phyloP scores from a whole-genome alignment of 2,797 vertebrate genomes.

The Telmatherina bonti region DNA sequence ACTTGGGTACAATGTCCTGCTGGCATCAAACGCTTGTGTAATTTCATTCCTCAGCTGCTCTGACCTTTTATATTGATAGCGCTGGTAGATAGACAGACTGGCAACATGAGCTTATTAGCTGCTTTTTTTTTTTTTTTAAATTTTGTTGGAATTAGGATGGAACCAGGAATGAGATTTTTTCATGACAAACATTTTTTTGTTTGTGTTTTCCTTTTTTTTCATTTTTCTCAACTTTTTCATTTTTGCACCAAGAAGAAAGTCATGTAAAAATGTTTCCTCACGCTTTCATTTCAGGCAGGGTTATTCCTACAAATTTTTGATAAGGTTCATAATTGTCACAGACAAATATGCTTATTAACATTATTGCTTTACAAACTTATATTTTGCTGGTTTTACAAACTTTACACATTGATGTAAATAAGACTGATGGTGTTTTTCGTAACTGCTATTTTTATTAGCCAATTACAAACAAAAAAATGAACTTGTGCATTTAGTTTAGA shows the following conservation, averaged over 20 bases:
- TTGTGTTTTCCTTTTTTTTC: conserved; percentile 1
- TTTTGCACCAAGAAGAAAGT: no score
- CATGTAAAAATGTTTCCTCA: neutral
- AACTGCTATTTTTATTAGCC: no score
- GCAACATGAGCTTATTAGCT: neutral
- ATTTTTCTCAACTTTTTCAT: no score
- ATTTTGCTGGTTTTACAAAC: no score
- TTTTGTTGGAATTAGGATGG: neutral
- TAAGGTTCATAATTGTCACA: no score
- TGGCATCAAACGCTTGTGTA: neutral
- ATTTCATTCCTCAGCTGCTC: neutral
- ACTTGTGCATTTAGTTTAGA: no score
- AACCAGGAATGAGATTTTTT: neutral
- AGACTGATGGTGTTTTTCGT: no score
- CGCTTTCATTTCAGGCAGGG: neutral
- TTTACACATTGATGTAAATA: no score
- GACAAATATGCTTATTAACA: no score
- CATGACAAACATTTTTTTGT: neutral
- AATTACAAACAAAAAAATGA: no score
- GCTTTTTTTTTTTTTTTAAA: neutral
- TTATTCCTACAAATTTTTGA: no score
- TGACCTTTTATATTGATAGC: neutral
- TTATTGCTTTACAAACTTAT: no score
- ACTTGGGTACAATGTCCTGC: neutral
- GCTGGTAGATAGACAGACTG: neutral